Evolutionary conservation across 2,797 vertebrate species (phyloP), one percentile per base, ranked within the genome.

Genomic region (Sparus aurata): DNA sequence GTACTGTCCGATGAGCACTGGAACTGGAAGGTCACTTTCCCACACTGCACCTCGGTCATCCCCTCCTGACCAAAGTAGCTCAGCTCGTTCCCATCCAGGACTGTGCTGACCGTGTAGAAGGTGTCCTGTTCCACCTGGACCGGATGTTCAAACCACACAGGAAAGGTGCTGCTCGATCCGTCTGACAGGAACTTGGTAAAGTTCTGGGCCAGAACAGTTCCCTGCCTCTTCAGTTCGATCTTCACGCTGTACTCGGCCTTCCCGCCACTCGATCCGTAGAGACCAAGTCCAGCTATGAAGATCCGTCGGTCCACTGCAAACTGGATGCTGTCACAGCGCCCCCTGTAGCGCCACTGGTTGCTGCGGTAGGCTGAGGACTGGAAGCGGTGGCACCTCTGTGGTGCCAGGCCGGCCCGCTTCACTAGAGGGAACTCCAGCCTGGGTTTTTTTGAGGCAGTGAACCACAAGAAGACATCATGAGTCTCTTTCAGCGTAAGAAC

Each of bases 21-120:
- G 90, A 99, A 98, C 92, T 98, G 98, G 91, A 99, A 98, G 0
- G 97, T 97, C 85, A 98, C 97, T 90, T 96, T 97, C 23, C 96
- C 98, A 1, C 96, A 97, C 91, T 97, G 97, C 66, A 98, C 97
- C 88, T 99, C 98, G 0, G 97, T 98, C 97, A 99, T 96, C 43
- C 98, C 98, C 85, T 99, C 98, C 89, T 99, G 98, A 38, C 98
- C 98, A 13, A 99, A 99, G 93, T 99, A 98, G 89, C 98, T 99
- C 63, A 99, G 96, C 90, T 99, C 97, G 0, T 95, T 97, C 20
- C 98, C 98, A 0, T 99, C 97, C 8, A 99, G 93, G 60, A 99
- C 92, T 0, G 95, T 96, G 9, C 97, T 99, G 75, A 96, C 97
- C 0, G 97, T 99, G 94, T 99, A 97, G 94, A 99, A 98, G 0